phyloP scores from a whole-genome alignment of 1,140 invertebrate genomes.

The Drosophila lowei region DNA sequence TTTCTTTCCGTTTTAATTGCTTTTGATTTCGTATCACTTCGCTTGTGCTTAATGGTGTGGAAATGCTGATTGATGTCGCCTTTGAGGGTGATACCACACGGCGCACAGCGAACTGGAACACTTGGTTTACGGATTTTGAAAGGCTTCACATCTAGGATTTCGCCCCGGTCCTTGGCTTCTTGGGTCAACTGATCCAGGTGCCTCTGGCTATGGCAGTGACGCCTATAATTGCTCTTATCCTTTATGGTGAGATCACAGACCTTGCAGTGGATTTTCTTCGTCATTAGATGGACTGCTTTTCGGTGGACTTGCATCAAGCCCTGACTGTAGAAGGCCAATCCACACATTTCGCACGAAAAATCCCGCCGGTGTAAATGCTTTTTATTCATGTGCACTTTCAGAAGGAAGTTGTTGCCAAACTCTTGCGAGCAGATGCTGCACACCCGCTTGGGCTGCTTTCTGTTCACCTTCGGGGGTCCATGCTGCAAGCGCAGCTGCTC shows the following conservation, averaged over 20 bases:
- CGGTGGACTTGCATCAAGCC: slow-evolving; percentile 22
- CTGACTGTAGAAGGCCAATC: slow-evolving; percentile 24
- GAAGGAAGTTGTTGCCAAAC: slow-evolving; percentile 1
- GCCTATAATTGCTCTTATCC: slow-evolving; percentile 21
- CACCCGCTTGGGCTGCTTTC: background rate
- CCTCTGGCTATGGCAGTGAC: slow-evolving; percentile 29
- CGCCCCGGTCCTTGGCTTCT: background rate
- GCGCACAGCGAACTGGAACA: too few species aligned
- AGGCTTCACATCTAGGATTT: background rate
- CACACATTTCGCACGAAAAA: slow-evolving; percentile 39
- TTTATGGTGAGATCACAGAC: slow-evolving; percentile 34
- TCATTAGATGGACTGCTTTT: slow-evolving; percentile 13
- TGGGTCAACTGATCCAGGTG: slow-evolving; percentile 16
- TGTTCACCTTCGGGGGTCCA: background rate
- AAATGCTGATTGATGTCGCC: too few species aligned
- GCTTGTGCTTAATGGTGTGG: too few species aligned
- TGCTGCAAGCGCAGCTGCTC: background rate
- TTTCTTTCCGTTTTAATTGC: background rate
- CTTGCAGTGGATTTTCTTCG: slow-evolving; percentile 12
- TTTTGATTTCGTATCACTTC: background rate
- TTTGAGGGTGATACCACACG: too few species aligned
- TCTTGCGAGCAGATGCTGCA: slow-evolving; percentile 18
- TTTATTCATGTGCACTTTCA: slow-evolving; percentile 17
- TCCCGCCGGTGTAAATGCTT: slow-evolving; percentile 29
- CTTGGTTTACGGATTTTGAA: background rate